Percentiles rank a stretch among this genome's conserved stretches.
phyloP scores from a whole-genome alignment of 2,113 vertebrate genomes.

The Pogona vitticeps region DNA sequence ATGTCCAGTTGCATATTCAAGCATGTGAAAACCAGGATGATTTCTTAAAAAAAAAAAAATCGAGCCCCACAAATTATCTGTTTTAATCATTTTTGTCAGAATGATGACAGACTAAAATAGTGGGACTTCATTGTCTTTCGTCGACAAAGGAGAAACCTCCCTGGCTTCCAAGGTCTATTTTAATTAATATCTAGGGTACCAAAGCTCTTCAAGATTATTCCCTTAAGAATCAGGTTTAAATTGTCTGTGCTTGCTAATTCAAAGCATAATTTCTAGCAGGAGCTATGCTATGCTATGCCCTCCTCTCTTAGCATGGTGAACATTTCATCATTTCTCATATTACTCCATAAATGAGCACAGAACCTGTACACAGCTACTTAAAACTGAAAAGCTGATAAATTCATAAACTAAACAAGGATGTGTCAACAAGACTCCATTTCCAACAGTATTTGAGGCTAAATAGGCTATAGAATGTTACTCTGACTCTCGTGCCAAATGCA shows the following conservation, averaged over 20 bases:
- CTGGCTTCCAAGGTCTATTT: constrained; percentile 18
- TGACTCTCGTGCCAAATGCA: no score
- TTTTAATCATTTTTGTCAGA: background rate
- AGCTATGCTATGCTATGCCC: background rate
- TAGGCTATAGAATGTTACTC: background rate
- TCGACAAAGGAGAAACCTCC: constrained; percentile 14
- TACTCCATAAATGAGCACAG: background rate
- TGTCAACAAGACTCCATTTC: background rate
- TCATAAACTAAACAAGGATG: background rate
- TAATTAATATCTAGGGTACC: constrained; percentile 38
- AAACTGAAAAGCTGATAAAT: background rate
- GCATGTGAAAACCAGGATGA: background rate
- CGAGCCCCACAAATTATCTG: background rate
- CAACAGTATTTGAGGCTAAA: background rate
- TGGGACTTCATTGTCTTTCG: constrained; percentile 11
- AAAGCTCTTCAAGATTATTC: constrained; percentile 17
- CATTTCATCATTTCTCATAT: constrained; percentile 1
- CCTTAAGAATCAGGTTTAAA: constrained; percentile 15
- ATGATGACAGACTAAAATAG: constrained; percentile 18
- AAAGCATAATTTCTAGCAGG: constrained; percentile 21
- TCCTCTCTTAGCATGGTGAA: background rate
- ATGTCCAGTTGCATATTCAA: background rate
- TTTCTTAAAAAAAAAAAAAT: background rate
- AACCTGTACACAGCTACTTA: background rate
- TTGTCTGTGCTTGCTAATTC: constrained; percentile 20